Evolutionary conservation across 2,888 invertebrate species (phyloP).

Genomic region (Drosophila prostipennis): DNA sequence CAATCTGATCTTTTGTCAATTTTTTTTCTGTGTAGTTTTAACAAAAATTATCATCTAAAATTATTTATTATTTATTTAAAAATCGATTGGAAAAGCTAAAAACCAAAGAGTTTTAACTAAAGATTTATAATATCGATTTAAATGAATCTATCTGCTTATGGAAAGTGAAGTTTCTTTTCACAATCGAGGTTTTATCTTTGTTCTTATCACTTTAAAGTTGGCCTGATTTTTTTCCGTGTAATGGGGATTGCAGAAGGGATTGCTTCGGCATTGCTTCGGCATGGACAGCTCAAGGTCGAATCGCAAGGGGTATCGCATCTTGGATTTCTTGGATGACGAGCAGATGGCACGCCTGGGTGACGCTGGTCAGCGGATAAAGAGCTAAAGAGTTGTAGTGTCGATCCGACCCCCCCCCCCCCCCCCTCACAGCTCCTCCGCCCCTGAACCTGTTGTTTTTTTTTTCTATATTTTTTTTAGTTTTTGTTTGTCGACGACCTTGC

Average conservation of each 20-base stretch:
- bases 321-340: slow-evolving; percentile 57
- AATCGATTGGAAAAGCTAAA: no score
- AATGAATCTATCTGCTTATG: no score
- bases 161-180: no score
- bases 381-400: slow-evolving; percentile 30
- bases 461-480: slow-evolving; percentile 40
- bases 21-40: no score
- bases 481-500: slow-evolving; percentile 70
- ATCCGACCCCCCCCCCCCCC: no score
- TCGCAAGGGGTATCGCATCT: slow-evolving; percentile 9
- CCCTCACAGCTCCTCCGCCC: background rate
- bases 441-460: slow-evolving; percentile 40
- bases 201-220: background rate
- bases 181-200: no score
- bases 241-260: slow-evolving; percentile 16
- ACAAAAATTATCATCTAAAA: no score
- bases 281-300: slow-evolving; percentile 51
- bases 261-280: slow-evolving; percentile 15
- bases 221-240: slow-evolving; percentile 9
- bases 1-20: no score
- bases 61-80: no score
- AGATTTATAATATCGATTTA: no score
- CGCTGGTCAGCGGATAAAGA: slow-evolving; percentile 31
- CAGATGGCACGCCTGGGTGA: slow-evolving; percentile 74
- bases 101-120: no score